Evolutionary conservation across 2,888 invertebrate genomes (phyloP), one percentile per base, ranked within the genome.

Genomic region (Eupithecia subfuscata): DNA sequence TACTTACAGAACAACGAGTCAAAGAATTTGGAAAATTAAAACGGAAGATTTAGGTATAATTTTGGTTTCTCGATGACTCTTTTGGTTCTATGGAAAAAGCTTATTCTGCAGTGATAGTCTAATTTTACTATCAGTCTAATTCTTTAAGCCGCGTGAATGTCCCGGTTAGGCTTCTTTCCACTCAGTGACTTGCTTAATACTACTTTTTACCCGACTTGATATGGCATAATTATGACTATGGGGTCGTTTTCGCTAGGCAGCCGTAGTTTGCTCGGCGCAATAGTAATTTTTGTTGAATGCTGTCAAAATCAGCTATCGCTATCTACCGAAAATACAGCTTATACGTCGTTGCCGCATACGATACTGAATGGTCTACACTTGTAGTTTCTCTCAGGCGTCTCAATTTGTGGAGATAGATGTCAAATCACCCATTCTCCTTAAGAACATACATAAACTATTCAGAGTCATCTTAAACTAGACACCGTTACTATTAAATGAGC

Each of bases 401-500:
- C 37, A 48, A 65, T 70, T 65, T 22, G 52, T 74, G 74, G 37
- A 64, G 34, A 68, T 25, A 60, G 60, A 68, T 68, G 67, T 73
- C 40, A 73, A 76, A 76, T 65, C 43, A 71, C 34, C 67, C 40
- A 77, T 70, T 68, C 48, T 70, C 71, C 56, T 69, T 40, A 68
- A 64, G 73, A 70, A 64, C 37, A 77, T 68, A 22, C 72, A 70
- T 74, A 63, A 77, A 75, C 72, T 60, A 73, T 68, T 68, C 70
- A 70, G 43, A 68, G 67, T 22, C 68, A 72, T 75, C 70, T 70
- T 52, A 70, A 34, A 70, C 65, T 22, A 25, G 37, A 74, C 70
- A 63, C 79, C 78, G 78, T 78, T 78, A 75, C 75, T 87, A 84
- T 87, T 81, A 86, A 85, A 82, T 81, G 77, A 82, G 84, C 85